Evolutionary conservation across 2,113 vertebrate genomes (phyloP).

Genomic region (Bubalus kerabau): DNA sequence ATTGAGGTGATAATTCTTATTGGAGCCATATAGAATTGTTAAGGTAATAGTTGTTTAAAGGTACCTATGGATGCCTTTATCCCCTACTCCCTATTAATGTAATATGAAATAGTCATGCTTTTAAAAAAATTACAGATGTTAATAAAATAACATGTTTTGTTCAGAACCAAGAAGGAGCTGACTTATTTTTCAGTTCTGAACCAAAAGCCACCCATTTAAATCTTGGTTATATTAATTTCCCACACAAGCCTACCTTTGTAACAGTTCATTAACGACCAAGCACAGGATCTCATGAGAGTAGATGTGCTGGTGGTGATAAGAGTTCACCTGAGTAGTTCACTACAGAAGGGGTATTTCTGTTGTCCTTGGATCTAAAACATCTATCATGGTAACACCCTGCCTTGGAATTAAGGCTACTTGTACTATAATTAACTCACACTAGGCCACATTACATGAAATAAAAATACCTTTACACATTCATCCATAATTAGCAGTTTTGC

Average conservation of each 20-base stretch:
- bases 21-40: neutral
- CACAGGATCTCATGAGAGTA: conserved; percentile 58
- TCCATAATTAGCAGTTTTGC: conserved; percentile 75
- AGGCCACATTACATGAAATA: conserved; percentile 70
- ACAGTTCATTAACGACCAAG: conserved; percentile 72
- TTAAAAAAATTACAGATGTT: conserved; percentile 34
- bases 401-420: conserved; percentile 69
- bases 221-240: conserved; percentile 59
- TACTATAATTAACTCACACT: conserved; percentile 72
- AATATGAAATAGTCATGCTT: neutral
- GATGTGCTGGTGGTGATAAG: conserved; percentile 45
- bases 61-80: neutral
- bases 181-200: conserved; percentile 58
- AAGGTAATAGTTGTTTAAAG: neutral
- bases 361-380: conserved; percentile 68
- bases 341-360: conserved; percentile 56
- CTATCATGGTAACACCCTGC: conserved; percentile 70
- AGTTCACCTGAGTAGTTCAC: neutral
- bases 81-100: neutral
- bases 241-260: conserved; percentile 56
- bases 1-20: neutral
- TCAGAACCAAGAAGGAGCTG: conserved; percentile 1
- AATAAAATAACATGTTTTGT: neutral
- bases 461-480: conserved; percentile 72
- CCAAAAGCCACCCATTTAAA: conserved; percentile 41